phyloP scores from a whole-genome alignment of 2,888 invertebrate genomes.

The Trissolcus japonicus region DNA sequence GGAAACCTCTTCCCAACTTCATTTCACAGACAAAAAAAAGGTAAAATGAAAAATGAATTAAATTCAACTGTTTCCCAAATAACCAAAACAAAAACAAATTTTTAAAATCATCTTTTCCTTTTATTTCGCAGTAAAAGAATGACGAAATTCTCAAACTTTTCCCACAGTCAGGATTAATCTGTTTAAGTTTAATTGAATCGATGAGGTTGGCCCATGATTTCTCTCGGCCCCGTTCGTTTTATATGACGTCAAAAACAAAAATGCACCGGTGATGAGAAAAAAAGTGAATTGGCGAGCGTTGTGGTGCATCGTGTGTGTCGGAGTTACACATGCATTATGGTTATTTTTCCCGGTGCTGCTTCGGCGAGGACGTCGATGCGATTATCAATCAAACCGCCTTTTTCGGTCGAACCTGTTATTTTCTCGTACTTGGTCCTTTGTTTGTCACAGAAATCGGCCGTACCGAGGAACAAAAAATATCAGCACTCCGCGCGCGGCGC shows the following conservation, averaged over 20 bases:
- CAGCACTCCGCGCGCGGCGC: neutral
- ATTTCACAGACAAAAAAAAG: too few species aligned
- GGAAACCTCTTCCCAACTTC: too few species aligned
- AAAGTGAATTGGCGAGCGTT: conserved; percentile 22
- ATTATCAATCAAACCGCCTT: conserved; percentile 31
- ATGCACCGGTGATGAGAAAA: conserved; percentile 12
- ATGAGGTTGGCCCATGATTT: conserved; percentile 13
- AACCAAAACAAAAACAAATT: too few species aligned
- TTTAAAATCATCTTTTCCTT: too few species aligned
- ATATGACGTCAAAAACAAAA: conserved; percentile 2
- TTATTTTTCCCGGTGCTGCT: conserved; percentile 21
- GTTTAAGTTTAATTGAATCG: conserved; percentile 21
- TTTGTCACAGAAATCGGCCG: neutral
- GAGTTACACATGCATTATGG: conserved; percentile 23
- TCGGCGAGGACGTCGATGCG: conserved; percentile 17
- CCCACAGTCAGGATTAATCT: conserved; percentile 1
- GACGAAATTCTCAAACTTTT: neutral
- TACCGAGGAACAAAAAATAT: neutral
- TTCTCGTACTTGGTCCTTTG: conserved; percentile 6
- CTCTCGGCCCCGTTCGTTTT: neutral
- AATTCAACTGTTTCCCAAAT: too few species aligned
- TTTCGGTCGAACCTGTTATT: conserved; percentile 32
- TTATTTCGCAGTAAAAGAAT: too few species aligned
- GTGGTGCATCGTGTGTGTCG: neutral
- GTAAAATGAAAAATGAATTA: too few species aligned